These are phyloP conservation scores for Aproaerema taeniolella DNA, from an alignment of 2,888 invertebrate genomes.

Conservation along the genomic window DNA sequence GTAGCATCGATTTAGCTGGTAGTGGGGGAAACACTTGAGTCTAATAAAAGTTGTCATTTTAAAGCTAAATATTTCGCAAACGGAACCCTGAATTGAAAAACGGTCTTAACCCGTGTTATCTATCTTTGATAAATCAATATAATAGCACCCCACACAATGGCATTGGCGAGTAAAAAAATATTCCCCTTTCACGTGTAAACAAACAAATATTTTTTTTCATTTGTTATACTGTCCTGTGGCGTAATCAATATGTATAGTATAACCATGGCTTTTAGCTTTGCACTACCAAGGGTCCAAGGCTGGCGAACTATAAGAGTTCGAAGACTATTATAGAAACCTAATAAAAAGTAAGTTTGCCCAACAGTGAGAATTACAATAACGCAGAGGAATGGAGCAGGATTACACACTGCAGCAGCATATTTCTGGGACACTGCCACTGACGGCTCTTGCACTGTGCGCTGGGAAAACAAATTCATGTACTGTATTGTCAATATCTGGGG, in stretches of 20 bases:
- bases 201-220: neutral
- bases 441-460: conserved; percentile 88
- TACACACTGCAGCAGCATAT: conserved; percentile 90
- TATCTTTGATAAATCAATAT: too few relatives aligned
- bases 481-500: conserved; percentile 91
- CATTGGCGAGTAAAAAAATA: too few relatives aligned
- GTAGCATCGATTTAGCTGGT: too few relatives aligned
- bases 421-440: conserved; percentile 91
- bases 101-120: too few relatives aligned
- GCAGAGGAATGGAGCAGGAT: conserved; percentile 89
- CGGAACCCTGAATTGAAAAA: too few relatives aligned
- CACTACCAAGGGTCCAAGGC: neutral
- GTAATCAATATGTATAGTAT: neutral
- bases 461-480: conserved; percentile 93
- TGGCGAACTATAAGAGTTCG: neutral
- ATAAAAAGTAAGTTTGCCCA: neutral
- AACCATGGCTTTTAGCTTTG: neutral
- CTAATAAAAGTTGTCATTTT: too few relatives aligned
- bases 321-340: neutral
- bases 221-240: neutral
- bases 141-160: too few relatives aligned
- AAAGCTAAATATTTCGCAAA: too few relatives aligned
- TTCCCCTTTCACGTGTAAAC: too few relatives aligned
- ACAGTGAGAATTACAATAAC: conserved; percentile 88
- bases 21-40: too few relatives aligned